These are phyloP conservation scores for Solea solea DNA, from an alignment of 2,113 vertebrate species.

Conservation along the genomic window DNA sequence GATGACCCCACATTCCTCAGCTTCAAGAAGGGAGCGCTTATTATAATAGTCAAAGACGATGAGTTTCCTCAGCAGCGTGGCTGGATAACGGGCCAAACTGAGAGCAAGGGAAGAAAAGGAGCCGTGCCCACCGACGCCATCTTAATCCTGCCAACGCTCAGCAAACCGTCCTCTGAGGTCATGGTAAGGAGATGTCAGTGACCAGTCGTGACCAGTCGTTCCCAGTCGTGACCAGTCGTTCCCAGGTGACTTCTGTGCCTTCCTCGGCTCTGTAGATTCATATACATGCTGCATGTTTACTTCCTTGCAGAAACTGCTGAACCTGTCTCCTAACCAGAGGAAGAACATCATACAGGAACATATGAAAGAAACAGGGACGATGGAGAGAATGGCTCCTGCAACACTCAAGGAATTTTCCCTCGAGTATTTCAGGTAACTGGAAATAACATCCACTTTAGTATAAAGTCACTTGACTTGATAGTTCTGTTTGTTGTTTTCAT, in stretches of 20 bases:
- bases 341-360: constrained; percentile 70
- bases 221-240: neutral
- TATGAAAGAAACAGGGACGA: constrained; percentile 62
- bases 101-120: constrained; percentile 84
- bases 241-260: neutral
- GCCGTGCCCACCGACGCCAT: constrained; percentile 84
- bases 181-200: constrained; percentile 80
- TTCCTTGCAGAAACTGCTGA: constrained; percentile 85
- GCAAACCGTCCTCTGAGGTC: constrained; percentile 87
- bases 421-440: constrained; percentile 88
- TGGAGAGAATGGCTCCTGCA: constrained; percentile 77
- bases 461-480: neutral
- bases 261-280: neutral
- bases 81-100: constrained; percentile 87
- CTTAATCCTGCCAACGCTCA: constrained; percentile 85
- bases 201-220: neutral
- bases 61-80: constrained; percentile 78
- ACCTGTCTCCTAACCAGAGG: constrained; percentile 92
- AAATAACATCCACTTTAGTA: neutral
- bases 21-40: constrained; percentile 91
- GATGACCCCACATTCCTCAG: constrained; percentile 87
- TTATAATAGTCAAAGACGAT: constrained; percentile 85
- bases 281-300: neutral
- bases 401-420: constrained; percentile 92
- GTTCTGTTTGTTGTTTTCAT: neutral